Base-by-base conservation (phyloP, 1,140 invertebrate species). In the Eurytemora carolleeae region DNA sequence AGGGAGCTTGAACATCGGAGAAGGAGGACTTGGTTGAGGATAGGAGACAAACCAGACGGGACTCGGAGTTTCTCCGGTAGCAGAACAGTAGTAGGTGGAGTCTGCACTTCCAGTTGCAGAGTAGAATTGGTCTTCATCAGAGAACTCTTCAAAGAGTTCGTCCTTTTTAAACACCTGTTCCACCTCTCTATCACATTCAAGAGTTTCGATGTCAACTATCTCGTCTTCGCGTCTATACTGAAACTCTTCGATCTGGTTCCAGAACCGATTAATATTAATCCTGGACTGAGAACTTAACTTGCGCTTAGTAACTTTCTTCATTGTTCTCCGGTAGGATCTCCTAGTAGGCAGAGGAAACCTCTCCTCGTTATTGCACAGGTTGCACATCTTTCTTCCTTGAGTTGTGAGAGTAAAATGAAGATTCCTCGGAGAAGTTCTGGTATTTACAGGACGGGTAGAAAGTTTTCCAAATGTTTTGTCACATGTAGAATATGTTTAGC, bases 191-290 rank as follows among this genome's bases (percentile, higher is more conserved):
- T 44, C 31, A 44, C 31, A 44, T 7, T 7, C n/a, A 44, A 12
- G n/a, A n/a, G 31, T 44, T 12, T 44, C 31, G 7, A 44, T 7
- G n/a, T 44, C 31, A 7, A 44, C 7, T 12, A 12, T 12, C n/a
- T 44, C 31, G 7, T 44, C 31, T 44, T 7, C n/a, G n/a, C 31
- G 31, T n/a, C 58, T 22, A 3, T 54, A 2, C 22, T 59, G 19
- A 25, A 59, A 59, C 12, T 59, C 58, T 25, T 59, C 58, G 16
- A 59, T 22, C 26, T 59, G 22, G 19, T 59, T 59, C 58, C 58
- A 59, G 58, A 59, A 59, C 15, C 58, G 58, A n/a, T 59, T 59
- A 12, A 59, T n/a, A 25, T 59, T 59, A 21, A 59, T 59, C 19
- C 58, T 22, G 3, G 58, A 18, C 1, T 3, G 15, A n/a, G 58